Evolutionary conservation across 2,888 invertebrate genomes (phyloP), one percentile per base, ranked within the genome.

Genomic region (Phorcus lineatus): DNA sequence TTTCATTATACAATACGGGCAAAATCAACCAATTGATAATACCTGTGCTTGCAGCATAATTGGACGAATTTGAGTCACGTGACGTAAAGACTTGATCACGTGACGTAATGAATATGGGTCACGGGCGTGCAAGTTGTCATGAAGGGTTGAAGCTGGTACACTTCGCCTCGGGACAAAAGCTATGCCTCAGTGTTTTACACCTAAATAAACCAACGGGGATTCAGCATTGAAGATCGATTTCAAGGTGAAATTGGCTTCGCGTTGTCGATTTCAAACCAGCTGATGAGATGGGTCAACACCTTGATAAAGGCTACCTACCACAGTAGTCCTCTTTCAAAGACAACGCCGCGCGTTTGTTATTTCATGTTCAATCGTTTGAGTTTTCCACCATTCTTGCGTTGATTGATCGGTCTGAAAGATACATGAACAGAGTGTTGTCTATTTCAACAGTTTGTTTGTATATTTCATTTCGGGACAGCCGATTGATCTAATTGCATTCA

Each of bases 181-280:
- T 40, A 70, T 40, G 36, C 70, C 36, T 40, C 40, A 40, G 31
- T 70, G 70, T 70, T 70, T 70, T 70, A 70, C 70, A 70, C 70
- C 70, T 40, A 40, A 40, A 31, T 70, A 70, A 28, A 70, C 70
- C 70, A 70, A 40, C 70, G 40, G 13, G 36, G 70, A 70, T 70
- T 70, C 70, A 70, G 31, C 13, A 70, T 31, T n/a, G 31, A 13
- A 70, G 70, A 70, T 70, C 70, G 70, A 70, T 70, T 70, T 70
- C 70, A 70, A 36, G 19, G 36, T 70, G 70, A 36, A 70, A 70
- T 36, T 70, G 70, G 40, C 70, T 36, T 70, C n/a, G n/a, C 19
- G 19, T 70, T 70, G 70, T 70, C 70, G 70, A 70, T 70, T 40
- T 16, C 70, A 36, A n/a, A 70, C 19, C 19, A 70, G 36, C 70